Percentiles rank a stretch among this genome's conserved stretches.
These are phyloP conservation scores for Astyanax mexicanus DNA, from an alignment of 2,797 vertebrate genomes.

Conservation along the genomic window DNA sequence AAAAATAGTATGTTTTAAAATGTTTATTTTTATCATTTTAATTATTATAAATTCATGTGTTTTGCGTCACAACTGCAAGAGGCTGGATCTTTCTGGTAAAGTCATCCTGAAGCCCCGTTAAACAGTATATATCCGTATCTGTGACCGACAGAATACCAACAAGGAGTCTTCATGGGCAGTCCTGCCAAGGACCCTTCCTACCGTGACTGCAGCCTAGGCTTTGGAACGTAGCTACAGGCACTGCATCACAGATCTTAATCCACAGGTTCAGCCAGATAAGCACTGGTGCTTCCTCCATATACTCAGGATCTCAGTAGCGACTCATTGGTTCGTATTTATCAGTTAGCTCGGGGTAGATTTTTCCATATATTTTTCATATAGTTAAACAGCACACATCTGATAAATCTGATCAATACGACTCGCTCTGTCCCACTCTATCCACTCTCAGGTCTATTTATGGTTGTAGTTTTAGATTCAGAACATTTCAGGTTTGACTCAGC, in stretches of 20 bases:
- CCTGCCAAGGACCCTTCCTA: no score
- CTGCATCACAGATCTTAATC: slow-evolving; percentile 43
- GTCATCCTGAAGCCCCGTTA: no score
- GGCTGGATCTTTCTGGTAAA: no score
- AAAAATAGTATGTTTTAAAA: no score
- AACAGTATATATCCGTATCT: no score
- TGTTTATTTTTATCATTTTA: no score
- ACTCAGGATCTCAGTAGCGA: slow-evolving; percentile 61
- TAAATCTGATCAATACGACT: slow-evolving; percentile 43
- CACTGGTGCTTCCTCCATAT: slow-evolving; percentile 62
- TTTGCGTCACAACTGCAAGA: no score
- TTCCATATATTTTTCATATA: slow-evolving; percentile 14
- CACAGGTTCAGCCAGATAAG: slow-evolving; percentile 51
- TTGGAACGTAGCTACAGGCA: slow-evolving; percentile 44
- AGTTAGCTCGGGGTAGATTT: slow-evolving; percentile 17
- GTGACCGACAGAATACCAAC: no score
- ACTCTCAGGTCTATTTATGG: slow-evolving; percentile 64
- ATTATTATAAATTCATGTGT: no score
- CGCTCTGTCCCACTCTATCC: slow-evolving; percentile 45
- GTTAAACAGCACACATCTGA: not conserved
- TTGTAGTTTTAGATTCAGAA: slow-evolving; percentile 52
- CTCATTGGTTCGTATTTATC: slow-evolving; percentile 48
- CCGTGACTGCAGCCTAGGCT: no score
- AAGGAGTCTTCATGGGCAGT: no score
- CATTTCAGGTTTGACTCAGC: slow-evolving; percentile 38